Evolutionary conservation across 2,113 vertebrate species (phyloP).

Genomic region (Gracilinanus agilis): DNA sequence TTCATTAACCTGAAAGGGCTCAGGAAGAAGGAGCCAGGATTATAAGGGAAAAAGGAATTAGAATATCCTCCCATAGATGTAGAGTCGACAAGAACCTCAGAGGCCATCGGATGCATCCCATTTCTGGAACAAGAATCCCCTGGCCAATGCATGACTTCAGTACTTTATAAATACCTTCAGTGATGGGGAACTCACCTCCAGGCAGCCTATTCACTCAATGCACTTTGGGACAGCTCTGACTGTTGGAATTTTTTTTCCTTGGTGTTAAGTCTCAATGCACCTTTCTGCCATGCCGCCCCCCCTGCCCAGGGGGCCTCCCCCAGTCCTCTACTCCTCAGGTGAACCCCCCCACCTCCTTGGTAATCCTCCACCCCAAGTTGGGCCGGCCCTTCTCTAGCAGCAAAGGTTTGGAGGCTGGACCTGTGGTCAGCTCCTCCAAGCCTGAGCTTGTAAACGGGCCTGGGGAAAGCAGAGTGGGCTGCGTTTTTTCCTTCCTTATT

Average conservation of each 20-base stretch:
- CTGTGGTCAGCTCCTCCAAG: neutral
- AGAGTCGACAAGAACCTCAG: neutral
- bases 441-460: neutral
- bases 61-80: neutral
- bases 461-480: neutral
- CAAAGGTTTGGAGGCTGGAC: neutral
- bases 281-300: neutral
- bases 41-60: neutral
- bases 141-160: too few species aligned
- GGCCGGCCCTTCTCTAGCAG: neutral
- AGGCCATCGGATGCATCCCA: neutral
- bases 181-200: neutral
- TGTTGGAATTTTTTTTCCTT: neutral
- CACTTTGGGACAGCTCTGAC: neutral
- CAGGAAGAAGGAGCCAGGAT: neutral
- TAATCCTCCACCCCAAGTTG: neutral
- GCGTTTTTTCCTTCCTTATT: slow-evolving; percentile 45
- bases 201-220: neutral
- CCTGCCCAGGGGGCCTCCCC: too few species aligned
- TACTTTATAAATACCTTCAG: neutral
- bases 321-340: neutral
- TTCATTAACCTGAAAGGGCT: neutral
- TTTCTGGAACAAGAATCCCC: neutral
- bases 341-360: neutral
- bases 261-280: neutral